A percentile compares a stretch with the other conserved stretches of the same genome.
Conservation (phyloP, 2,113 vertebrate genomes). For the Diglossa brunneiventris region DNA sequence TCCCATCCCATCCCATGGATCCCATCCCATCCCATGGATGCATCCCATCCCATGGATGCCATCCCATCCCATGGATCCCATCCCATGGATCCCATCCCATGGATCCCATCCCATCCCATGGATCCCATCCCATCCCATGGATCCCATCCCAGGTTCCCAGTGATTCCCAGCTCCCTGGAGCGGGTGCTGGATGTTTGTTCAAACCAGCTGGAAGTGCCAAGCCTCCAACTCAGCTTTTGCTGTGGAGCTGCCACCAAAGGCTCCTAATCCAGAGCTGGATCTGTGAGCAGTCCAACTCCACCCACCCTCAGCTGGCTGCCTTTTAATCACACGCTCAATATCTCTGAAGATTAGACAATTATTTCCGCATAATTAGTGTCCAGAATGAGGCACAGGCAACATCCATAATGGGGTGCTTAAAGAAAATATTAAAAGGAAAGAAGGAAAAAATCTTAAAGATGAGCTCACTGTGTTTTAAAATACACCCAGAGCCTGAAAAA, state of each 20-base stretch:
- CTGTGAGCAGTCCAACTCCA: conserved; percentile 1
- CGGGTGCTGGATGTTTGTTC: background rate
- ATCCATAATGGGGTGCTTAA: background rate
- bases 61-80: background rate
- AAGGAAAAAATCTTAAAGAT: background rate
- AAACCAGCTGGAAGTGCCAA: background rate
- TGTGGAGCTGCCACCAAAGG: background rate
- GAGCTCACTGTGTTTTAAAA: background rate
- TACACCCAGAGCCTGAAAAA: background rate
- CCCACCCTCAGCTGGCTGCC: conserved; percentile 34
- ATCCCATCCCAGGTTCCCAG: background rate
- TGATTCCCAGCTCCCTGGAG: background rate
- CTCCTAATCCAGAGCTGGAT: background rate
- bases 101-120: background rate
- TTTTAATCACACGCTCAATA: conserved; percentile 57
- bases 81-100: background rate
- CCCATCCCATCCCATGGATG: background rate
- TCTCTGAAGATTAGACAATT: conserved; percentile 50
- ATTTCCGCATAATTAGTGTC: conserved; percentile 52
- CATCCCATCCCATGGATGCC: background rate
- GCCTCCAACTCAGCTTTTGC: background rate
- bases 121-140: background rate
- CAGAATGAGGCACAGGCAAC: conserved; percentile 38
- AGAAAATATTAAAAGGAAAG: background rate
- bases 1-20: background rate